Evolutionary conservation across 2,888 invertebrate genomes (phyloP).

Genomic region (Tuberolachnus salignus): DNA sequence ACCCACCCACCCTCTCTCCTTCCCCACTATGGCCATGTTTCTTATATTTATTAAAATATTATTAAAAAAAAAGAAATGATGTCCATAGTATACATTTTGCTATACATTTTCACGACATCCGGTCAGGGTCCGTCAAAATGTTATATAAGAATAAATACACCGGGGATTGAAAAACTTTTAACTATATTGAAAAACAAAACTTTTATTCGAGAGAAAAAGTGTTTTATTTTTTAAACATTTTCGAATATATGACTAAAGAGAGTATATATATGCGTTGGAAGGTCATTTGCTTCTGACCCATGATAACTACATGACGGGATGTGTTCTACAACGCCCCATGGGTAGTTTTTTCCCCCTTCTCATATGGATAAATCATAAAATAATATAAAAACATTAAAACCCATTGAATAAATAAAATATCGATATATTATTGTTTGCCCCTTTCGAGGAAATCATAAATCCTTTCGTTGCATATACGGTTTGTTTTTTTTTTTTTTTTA

Average conservation of each 20-base stretch:
- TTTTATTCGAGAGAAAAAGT: background rate
- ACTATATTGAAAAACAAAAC: background rate
- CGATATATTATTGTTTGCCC: constrained; percentile 5
- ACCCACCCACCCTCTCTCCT: too few species aligned
- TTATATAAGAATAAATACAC: too few species aligned
- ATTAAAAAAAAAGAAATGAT: too few species aligned
- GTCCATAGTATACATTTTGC: too few species aligned
- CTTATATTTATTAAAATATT: too few species aligned
- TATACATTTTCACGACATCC: too few species aligned
- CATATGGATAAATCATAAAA: background rate
- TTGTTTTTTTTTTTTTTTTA: background rate
- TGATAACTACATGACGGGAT: background rate
- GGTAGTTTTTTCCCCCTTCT: background rate
- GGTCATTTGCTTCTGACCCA: background rate
- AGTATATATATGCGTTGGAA: background rate
- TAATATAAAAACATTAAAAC: background rate
- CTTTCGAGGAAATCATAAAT: background rate
- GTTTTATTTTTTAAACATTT: background rate
- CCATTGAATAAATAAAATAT: background rate
- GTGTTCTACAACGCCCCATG: background rate
- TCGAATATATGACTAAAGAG: background rate
- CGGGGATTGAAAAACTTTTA: background rate
- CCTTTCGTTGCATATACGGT: background rate
- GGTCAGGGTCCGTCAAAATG: too few species aligned
- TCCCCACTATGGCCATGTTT: too few species aligned